Conservation (phyloP, 2,113 vertebrate species). For the Alectura lathami region DNA sequence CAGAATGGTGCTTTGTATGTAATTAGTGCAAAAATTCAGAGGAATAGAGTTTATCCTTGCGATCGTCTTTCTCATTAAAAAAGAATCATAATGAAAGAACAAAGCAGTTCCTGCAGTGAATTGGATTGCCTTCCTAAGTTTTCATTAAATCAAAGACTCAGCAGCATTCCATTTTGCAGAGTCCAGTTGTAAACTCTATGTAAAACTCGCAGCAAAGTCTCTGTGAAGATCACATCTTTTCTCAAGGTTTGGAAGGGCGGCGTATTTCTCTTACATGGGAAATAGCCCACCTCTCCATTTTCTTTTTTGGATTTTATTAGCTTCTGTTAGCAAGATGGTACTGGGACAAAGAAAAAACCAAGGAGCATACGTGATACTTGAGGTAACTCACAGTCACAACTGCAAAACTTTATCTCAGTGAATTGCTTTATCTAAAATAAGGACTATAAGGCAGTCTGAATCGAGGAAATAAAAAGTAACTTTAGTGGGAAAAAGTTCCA, state of each 20-base stretch:
- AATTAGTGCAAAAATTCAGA: conserved; percentile 78
- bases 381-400: background rate
- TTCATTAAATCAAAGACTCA: conserved; percentile 73
- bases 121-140: conserved; percentile 68
- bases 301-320: background rate
- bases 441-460: background rate
- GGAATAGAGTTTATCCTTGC: conserved; percentile 75
- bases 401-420: background rate
- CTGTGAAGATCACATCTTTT: background rate
- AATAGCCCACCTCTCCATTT: background rate
- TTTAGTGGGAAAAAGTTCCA: background rate
- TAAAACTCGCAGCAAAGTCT: background rate
- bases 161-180: conserved; percentile 46
- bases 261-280: background rate
- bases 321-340: background rate
- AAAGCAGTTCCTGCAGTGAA: conserved; percentile 70
- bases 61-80: conserved; percentile 76
- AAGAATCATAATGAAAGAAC: conserved; percentile 73
- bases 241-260: background rate
- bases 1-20: conserved; percentile 76
- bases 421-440: background rate
- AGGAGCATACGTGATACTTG: background rate
- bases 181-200: conserved; percentile 13
- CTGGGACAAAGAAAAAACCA: background rate
- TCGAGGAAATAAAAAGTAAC: background rate